Percentiles rank a stretch among this genome's conserved stretches.
Evolutionary conservation across 2,797 vertebrate genomes (phyloP).

Genomic region (Labroides dimidiatus): DNA sequence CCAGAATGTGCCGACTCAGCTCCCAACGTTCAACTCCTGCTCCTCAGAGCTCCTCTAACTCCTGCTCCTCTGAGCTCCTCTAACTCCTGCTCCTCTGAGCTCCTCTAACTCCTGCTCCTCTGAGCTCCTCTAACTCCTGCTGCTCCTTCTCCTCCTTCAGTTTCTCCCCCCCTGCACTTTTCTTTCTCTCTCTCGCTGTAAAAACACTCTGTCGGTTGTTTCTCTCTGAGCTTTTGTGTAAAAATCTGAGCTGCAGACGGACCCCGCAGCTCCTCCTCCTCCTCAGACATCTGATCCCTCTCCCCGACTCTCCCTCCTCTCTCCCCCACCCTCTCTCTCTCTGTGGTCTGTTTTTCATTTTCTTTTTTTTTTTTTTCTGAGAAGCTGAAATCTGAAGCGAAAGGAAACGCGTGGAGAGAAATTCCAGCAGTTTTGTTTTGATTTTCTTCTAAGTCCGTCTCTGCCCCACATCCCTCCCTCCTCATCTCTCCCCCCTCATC

Average conservation of each 20-base stretch:
- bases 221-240: constrained; percentile 50
- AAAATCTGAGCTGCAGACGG: constrained; percentile 49
- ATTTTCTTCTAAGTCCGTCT: constrained; percentile 10
- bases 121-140: constrained; percentile 24
- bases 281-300: constrained; percentile 63
- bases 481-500: neutral
- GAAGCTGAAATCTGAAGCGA: constrained; percentile 75
- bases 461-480: neutral
- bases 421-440: constrained; percentile 55
- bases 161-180: neutral
- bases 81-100: constrained; percentile 17
- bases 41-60: neutral
- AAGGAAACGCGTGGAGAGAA: constrained; percentile 61
- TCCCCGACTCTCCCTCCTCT: constrained; percentile 40
- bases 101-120: neutral
- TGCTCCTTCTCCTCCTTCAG: neutral
- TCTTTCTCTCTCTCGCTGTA: constrained; percentile 14
- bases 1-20: constrained; percentile 77
- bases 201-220: neutral
- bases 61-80: constrained; percentile 24
- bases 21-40: neutral
- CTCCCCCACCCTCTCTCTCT: constrained; percentile 26
- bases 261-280: constrained; percentile 58
- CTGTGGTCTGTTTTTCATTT: constrained; percentile 82
- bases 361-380: constrained; percentile 54